Base-by-base conservation (phyloP, 2,888 invertebrate species). In the Stratiomys singularior region DNA sequence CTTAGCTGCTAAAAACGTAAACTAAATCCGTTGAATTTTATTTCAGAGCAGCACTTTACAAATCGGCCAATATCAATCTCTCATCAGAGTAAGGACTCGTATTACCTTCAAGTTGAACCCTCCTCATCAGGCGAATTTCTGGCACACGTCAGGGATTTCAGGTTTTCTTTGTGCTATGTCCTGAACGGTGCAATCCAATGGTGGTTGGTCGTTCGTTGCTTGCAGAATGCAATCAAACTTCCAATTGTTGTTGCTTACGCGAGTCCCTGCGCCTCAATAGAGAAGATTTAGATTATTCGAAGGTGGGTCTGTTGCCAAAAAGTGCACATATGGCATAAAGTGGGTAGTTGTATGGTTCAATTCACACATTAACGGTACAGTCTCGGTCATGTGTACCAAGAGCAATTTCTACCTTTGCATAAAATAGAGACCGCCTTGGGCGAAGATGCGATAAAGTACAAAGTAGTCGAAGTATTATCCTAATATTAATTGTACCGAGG, bases 241-340 rank as follows among this genome's bases (percentile, higher is more conserved):
- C 63, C 63, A 76, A 76, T 76, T 76, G 76, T 76, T 64, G 64
- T 76, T 76, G 27, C 27, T 21, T 76, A 37, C 56, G 28, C 58
- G 58, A 74, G 60, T 30, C 74, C 58, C 37, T 58, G 60, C 23
- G 30, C 30, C 56, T 74, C 58, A 76, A 76, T 64, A 28, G 46
- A 76, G 60, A 63, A 64, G 76, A 76, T 76, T 64, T 76, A 64
- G 60, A 64, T 76, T 64, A 46, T 23, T 44, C 76, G 47, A 64
- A 76, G 64, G 64, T 64, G 76, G 47, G 47, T 23, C 64, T 46
- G 13, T 30, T 74, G 58, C 74, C 74, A 58, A 76, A 76, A 76
- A 76, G 64, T 76, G 76, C 76, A 76, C 76, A 76, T 76, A 76
- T 76, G 76, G 76, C 76, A 76, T 76, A 76, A 76, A 63, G 64